These are phyloP conservation scores for Ondatra zibethicus DNA, from an alignment of 2,113 vertebrate species.

Conservation along the genomic window DNA sequence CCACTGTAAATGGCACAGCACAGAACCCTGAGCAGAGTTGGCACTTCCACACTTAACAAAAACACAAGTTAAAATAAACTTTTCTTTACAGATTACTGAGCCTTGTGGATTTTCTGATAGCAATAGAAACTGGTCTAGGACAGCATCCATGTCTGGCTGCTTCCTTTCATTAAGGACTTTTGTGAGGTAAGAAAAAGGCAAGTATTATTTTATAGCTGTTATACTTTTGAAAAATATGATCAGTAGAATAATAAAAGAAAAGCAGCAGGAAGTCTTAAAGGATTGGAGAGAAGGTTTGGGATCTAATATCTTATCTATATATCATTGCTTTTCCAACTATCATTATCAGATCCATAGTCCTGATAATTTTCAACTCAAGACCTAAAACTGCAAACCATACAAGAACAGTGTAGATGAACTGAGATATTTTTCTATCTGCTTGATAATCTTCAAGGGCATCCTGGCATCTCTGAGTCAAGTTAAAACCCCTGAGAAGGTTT, in stretches of 20 bases:
- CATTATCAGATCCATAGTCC: background rate
- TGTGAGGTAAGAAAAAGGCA: background rate
- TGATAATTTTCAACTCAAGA: conserved; percentile 27
- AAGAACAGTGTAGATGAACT: background rate
- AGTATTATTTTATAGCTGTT: background rate
- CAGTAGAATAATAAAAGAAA: background rate
- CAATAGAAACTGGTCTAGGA: background rate
- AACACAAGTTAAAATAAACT: background rate
- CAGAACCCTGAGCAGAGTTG: background rate
- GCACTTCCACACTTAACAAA: background rate
- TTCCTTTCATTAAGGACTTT: background rate
- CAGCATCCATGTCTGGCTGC: background rate
- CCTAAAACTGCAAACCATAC: background rate
- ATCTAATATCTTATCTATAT: background rate
- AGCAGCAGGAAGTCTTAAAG: background rate
- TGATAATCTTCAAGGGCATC: background rate
- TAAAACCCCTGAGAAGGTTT: background rate
- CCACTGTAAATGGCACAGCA: background rate
- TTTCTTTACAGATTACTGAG: background rate
- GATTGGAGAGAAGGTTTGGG: background rate
- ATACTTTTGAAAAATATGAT: conserved; percentile 1
- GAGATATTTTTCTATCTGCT: background rate
- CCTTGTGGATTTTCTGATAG: background rate
- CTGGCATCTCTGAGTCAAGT: background rate
- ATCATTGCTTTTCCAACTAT: background rate